Percentiles rank a stretch among this genome's conserved stretches.
Evolutionary conservation across 1,140 invertebrate genomes (phyloP).

Genomic region (Drosophila ambigua): DNA sequence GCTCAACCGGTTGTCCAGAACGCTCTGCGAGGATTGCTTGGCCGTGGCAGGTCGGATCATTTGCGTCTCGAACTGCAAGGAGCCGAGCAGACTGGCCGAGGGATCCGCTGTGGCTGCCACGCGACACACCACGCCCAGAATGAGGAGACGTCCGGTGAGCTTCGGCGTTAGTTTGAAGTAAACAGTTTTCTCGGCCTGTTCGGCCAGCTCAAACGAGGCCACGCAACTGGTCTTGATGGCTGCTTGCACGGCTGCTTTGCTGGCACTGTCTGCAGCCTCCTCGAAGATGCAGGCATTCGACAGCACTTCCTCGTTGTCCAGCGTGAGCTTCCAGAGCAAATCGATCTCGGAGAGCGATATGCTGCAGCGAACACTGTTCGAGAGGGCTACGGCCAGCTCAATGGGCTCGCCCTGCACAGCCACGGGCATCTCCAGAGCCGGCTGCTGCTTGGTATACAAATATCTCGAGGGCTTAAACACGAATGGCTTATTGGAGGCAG

Average conservation of each 20-base stretch:
- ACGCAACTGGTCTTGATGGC: conserved; percentile 83
- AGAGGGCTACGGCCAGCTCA: conserved; percentile 89
- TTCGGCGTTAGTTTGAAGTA: conserved; percentile 84
- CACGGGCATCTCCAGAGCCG: conserved; percentile 86
- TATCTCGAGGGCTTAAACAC: conserved; percentile 91
- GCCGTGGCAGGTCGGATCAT: conserved; percentile 84
- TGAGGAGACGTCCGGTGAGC: conserved; percentile 81
- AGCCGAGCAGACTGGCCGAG: conserved; percentile 86
- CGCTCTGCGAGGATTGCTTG: conserved; percentile 84
- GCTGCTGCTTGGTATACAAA: conserved; percentile 89
- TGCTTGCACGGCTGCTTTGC: conserved; percentile 68
- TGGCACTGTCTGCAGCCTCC: conserved; percentile 66
- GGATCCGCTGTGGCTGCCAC: conserved; percentile 79
- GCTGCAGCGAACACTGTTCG: conserved; percentile 85
- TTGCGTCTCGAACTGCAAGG: conserved; percentile 86
- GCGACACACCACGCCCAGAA: conserved; percentile 84
- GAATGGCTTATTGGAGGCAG: conserved; percentile 88
- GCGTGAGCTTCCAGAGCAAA: conserved; percentile 91
- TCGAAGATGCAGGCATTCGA: conserved; percentile 81
- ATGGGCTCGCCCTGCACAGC: conserved; percentile 92
- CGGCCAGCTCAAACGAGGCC: conserved; percentile 82
- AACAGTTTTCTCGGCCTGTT: conserved; percentile 80
- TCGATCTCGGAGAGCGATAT: conserved; percentile 85
- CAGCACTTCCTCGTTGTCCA: conserved; percentile 82
- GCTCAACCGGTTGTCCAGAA: conserved; percentile 86